Evolutionary conservation across 2,888 invertebrate genomes (phyloP).

Genomic region (Erannis defoliaria): DNA sequence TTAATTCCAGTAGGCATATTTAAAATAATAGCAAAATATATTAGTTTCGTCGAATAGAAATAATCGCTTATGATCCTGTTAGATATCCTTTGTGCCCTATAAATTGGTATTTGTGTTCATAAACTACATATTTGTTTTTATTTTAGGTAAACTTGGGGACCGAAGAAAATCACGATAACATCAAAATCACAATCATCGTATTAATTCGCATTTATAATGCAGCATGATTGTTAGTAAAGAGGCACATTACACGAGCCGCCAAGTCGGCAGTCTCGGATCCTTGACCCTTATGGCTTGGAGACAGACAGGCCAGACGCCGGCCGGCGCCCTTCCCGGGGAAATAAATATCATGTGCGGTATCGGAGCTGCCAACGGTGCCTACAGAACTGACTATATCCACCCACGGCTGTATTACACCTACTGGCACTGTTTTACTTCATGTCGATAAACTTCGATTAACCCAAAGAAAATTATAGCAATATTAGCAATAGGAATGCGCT

Average conservation of each 20-base stretch:
- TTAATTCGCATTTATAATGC: background rate
- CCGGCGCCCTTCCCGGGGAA: slow-evolving; percentile 62
- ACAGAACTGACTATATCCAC: slow-evolving; percentile 21
- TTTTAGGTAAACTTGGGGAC: background rate
- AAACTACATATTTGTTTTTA: no score
- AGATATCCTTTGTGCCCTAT: no score
- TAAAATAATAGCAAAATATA: no score
- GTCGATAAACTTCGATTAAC: background rate
- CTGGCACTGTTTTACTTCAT: background rate
- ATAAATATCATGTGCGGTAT: slow-evolving; percentile 55
- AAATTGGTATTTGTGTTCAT: no score
- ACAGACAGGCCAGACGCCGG: slow-evolving; percentile 60
- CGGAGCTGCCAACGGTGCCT: slow-evolving; percentile 44
- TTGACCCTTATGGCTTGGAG: slow-evolving; percentile 65
- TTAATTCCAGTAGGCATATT: no score
- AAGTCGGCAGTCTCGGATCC: slow-evolving; percentile 53
- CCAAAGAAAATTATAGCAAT: no score
- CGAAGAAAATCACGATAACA: background rate
- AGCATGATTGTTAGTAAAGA: slow-evolving; percentile 44
- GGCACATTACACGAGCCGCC: slow-evolving; percentile 58
- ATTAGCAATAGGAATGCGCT: no score
- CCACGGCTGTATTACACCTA: background rate
- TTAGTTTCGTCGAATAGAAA: no score
- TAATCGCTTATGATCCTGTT: no score
- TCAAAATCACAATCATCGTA: background rate